A percentile compares a stretch with the other conserved stretches of the same genome.
These are phyloP conservation scores for Leptopilina myrica DNA, from an alignment of 2,888 invertebrate species.

Conservation along the genomic window DNA sequence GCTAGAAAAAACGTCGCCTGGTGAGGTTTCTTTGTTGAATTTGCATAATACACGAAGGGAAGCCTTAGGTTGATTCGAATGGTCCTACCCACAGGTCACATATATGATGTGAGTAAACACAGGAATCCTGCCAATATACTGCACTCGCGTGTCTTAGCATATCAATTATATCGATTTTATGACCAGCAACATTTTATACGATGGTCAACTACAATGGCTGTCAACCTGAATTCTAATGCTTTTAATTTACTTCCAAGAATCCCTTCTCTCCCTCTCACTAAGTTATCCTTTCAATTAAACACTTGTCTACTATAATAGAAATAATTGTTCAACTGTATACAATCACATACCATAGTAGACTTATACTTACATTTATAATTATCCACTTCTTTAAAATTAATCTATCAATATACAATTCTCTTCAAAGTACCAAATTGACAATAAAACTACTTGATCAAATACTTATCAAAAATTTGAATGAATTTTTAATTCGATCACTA, in stretches of 20 bases:
- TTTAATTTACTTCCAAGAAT: constrained; percentile 9
- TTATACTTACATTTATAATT: too few species aligned
- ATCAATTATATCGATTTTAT: constrained; percentile 47
- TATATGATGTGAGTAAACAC: constrained; percentile 47
- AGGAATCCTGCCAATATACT: constrained; percentile 37
- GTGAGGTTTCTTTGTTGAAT: constrained; percentile 46
- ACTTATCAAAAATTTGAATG: too few species aligned
- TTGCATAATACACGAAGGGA: constrained; percentile 49
- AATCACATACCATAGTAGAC: too few species aligned
- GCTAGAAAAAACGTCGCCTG: constrained; percentile 8
- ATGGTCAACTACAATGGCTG: constrained; percentile 8
- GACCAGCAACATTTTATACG: constrained; percentile 15
- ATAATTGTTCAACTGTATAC: too few species aligned
- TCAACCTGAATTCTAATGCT: not conserved
- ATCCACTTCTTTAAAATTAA: too few species aligned
- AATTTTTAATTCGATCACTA: too few species aligned
- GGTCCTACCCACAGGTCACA: constrained; percentile 28
- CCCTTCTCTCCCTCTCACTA: not conserved
- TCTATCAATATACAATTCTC: too few species aligned
- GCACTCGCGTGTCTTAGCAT: constrained; percentile 34
- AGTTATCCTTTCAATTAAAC: too few species aligned
- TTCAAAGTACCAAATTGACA: too few species aligned
- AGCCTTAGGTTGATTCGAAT: constrained; percentile 44
- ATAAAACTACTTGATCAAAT: too few species aligned
- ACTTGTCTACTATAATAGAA: too few species aligned